These are phyloP conservation scores for Drosophila ambigua DNA, from an alignment of 1,140 invertebrate genomes.

Conservation along the genomic window DNA sequence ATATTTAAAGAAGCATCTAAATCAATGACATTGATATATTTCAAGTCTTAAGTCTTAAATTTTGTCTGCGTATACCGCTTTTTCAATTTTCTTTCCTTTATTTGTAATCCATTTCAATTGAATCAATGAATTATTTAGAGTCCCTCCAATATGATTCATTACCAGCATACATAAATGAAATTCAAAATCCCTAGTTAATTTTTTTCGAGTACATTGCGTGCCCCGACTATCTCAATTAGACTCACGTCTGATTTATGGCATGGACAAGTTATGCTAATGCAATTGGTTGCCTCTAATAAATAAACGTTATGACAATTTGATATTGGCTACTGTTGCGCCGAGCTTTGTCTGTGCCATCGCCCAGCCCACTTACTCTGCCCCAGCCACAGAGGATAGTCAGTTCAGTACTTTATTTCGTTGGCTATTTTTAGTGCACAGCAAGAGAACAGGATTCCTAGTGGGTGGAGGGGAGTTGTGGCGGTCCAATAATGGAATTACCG, in stretches of 20 bases:
- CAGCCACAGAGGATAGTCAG: conserved; percentile 5
- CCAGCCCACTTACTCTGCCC: neutral
- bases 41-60: no score
- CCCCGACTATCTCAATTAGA: conserved; percentile 62
- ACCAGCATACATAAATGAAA: no score
- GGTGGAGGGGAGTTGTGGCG: conserved; percentile 24
- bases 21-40: no score
- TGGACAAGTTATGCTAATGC: conserved; percentile 73
- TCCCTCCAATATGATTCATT: neutral
- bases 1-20: no score
- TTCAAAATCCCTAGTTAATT: neutral
- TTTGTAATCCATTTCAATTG: no score
- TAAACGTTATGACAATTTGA: conserved; percentile 79
- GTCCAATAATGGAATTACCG: conserved; percentile 69
- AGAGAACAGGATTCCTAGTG: conserved; percentile 9
- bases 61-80: neutral
- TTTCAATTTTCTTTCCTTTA: neutral
- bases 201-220: conserved; percentile 31
- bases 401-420: conserved; percentile 24
- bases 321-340: conserved; percentile 59
- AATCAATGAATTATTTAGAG: neutral
- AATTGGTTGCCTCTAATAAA: conserved; percentile 66
- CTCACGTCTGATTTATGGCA: conserved; percentile 49
- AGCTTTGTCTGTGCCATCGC: conserved; percentile 19
- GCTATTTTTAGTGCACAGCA: conserved; percentile 41